Conservation (phyloP, 2,888 invertebrate species). For the Pachliopta kotzebuea region DNA sequence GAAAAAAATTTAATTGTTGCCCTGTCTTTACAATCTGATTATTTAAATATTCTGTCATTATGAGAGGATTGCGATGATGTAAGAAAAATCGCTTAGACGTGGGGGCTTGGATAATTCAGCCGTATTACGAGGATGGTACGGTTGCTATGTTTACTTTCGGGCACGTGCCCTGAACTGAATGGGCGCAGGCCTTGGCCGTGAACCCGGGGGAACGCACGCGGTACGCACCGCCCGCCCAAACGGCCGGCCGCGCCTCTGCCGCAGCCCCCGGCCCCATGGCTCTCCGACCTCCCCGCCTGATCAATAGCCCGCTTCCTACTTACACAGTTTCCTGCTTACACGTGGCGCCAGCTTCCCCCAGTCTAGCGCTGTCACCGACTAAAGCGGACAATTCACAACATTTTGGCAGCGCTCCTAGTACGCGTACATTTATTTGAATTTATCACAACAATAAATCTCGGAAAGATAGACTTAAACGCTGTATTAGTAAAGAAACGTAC, state of each 20-base stretch:
- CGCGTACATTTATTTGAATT: neutral
- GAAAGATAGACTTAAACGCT: neutral
- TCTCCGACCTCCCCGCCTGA: constrained; percentile 46
- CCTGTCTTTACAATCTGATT: neutral
- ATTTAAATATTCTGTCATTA: neutral
- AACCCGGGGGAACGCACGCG: constrained; percentile 66
- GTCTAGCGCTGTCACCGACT: constrained; percentile 43
- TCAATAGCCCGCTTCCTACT: constrained; percentile 62
- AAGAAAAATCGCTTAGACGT: constrained; percentile 22
- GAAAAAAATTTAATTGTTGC: neutral
- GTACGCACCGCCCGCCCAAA: constrained; percentile 55
- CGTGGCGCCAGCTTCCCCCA: constrained; percentile 41
- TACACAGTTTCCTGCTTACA: constrained; percentile 49
- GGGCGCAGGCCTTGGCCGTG: constrained; percentile 74
- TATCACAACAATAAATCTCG: neutral
- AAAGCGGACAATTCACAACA: constrained; percentile 19
- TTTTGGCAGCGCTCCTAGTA: constrained; percentile 10
- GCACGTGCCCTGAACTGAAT: constrained; percentile 76
- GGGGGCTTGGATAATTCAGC: constrained; percentile 35
- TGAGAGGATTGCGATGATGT: neutral
- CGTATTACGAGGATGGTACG: constrained; percentile 51
- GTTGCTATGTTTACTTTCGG: constrained; percentile 77
- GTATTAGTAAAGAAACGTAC: neutral
- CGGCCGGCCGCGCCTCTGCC: constrained; percentile 69
- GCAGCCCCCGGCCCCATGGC: constrained; percentile 43